Percentiles rank a stretch among this genome's conserved stretches.
These are phyloP conservation scores for Pseudococcus viburni DNA, from an alignment of 2,888 invertebrate species.

Conservation along the genomic window DNA sequence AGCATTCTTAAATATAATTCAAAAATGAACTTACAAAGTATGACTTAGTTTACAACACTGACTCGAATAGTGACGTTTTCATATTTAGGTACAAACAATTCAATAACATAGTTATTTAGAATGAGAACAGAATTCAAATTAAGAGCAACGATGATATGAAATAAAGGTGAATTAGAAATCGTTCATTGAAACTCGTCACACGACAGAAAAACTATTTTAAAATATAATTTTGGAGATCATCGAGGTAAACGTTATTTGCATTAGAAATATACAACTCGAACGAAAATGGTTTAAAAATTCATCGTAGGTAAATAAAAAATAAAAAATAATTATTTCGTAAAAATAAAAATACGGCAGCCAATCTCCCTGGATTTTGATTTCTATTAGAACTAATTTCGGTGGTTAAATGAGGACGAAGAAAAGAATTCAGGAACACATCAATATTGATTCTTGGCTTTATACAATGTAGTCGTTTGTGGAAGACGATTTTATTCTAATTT, in stretches of 20 bases:
- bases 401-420: background rate
- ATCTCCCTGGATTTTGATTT: background rate
- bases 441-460: background rate
- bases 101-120: background rate
- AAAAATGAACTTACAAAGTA: slow-evolving; percentile 20
- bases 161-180: background rate
- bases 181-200: background rate
- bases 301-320: background rate
- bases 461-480: background rate
- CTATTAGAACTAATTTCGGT: background rate
- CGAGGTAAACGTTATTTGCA: background rate
- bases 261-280: background rate
- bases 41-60: slow-evolving; percentile 26
- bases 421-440: background rate
- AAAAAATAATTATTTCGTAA: slow-evolving; percentile 1
- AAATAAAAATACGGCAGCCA: slow-evolving; percentile 21
- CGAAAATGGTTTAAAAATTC: background rate
- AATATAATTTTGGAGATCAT: background rate
- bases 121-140: background rate
- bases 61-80: background rate
- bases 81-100: background rate
- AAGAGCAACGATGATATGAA: no score
- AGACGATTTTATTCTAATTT: background rate
- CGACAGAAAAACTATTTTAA: background rate
- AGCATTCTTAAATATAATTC: background rate